Base-by-base conservation (phyloP, 1,140 invertebrate genomes). In the Eriosoma lanigerum region DNA sequence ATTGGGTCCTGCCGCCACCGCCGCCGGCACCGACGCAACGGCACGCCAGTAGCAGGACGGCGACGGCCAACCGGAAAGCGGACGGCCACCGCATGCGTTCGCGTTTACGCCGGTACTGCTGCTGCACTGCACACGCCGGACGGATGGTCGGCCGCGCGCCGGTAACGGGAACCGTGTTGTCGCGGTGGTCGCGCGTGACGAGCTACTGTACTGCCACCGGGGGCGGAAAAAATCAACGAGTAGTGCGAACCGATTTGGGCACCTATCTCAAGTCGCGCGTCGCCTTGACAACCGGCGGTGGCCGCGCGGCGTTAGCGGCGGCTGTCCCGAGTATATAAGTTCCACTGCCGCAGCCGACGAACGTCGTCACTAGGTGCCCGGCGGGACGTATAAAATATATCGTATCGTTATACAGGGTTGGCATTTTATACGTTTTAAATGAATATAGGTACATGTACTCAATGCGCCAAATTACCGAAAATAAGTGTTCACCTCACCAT, bases 141-240 rank as follows among this genome's bases (percentile, higher is more conserved):
- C 50, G 19, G 52, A 10, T n/a, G 73, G 17, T 9, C 13, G 26
- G 32, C 8, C 54, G 21, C 60, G 15, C 44, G 64, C 29, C n/a
- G 52, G 1, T 38, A 58, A 58, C 9, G n/a, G 21, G n/a, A 9
- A 2, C 3, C 21, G 54, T 56, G 21, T 58, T 58, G 66, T 68
- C n/a, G 44, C 66, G 66, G 48, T 24, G 38, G 15, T 38, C 80
- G 50, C 80, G 76, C 75, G 70, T 44, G 50, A 81, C 82, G 83
- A 83, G 82, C 81, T 58, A 81, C 56, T 66, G 82, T 24, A 81
- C 70, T 38, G 32, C 32, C 46, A 8, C 8, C 3, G 32, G 60
- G 70, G 46, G 81, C 48, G 75, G 44, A 64, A 72, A 75, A n/a
- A n/a, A n/a, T n/a, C n/a, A n/a, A 46, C 44, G 76, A 52, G 64